Evolutionary conservation across 2,113 vertebrate genomes (phyloP).

Genomic region (Caranx ignobilis): DNA sequence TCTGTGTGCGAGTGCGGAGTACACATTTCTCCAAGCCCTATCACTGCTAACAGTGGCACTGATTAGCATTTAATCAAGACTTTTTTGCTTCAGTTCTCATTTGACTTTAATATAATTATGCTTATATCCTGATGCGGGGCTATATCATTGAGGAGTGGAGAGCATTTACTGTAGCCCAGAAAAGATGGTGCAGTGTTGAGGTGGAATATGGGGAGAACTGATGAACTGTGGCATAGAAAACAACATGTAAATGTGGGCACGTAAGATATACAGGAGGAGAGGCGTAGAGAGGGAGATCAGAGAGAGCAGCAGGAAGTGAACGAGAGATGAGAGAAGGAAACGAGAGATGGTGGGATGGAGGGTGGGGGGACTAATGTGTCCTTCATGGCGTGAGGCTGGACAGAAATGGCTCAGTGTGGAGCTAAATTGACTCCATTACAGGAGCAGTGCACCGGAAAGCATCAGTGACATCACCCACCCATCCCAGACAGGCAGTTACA

Average conservation of each 20-base stretch:
- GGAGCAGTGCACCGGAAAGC: slow-evolving; percentile 74
- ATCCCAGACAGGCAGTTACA: slow-evolving; percentile 57
- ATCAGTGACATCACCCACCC: slow-evolving; percentile 78
- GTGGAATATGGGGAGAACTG: slow-evolving; percentile 21
- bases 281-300: neutral
- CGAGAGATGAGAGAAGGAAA: slow-evolving; percentile 39
- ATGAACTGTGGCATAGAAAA: slow-evolving; percentile 46
- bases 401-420: slow-evolving; percentile 75
- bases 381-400: slow-evolving; percentile 77
- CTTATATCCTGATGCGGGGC: slow-evolving; percentile 30
- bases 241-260: slow-evolving; percentile 46
- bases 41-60: slow-evolving; percentile 6
- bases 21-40: slow-evolving; percentile 10
- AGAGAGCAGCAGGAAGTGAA: slow-evolving; percentile 44
- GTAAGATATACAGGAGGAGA: slow-evolving; percentile 24
- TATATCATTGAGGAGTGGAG: slow-evolving; percentile 29
- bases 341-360: slow-evolving; percentile 19
- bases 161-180: slow-evolving; percentile 22
- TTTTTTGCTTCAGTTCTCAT: slow-evolving; percentile 37
- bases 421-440: slow-evolving; percentile 83
- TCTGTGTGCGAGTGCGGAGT: slow-evolving; percentile 10
- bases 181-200: slow-evolving; percentile 5
- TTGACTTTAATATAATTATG: slow-evolving; percentile 44
- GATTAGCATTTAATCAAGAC: slow-evolving; percentile 49
- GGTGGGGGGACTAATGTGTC: slow-evolving; percentile 74